Percentiles rank a stretch among this genome's conserved stretches.
Evolutionary conservation across 1,140 invertebrate species (phyloP).

Genomic region (Probaryconus sp.): DNA sequence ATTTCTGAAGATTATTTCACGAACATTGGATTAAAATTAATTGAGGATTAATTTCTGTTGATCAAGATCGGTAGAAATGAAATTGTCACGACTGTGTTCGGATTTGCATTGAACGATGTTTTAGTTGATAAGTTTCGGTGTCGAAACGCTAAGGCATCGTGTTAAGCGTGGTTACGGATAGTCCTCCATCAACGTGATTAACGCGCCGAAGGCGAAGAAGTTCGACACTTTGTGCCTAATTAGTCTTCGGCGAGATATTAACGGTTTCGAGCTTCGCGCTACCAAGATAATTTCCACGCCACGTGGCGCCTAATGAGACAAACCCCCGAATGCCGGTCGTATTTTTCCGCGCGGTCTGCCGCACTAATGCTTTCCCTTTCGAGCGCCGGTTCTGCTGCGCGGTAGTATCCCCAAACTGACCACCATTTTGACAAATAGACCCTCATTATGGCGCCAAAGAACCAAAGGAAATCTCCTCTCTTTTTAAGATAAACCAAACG

Average conservation of each 20-base stretch:
- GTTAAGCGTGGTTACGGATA: slow-evolving; percentile 60
- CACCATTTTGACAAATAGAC: slow-evolving; percentile 49
- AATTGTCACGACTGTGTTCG: no score
- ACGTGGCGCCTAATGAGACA: slow-evolving; percentile 72
- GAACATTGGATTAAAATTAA: no score
- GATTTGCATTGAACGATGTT: slow-evolving; percentile 13
- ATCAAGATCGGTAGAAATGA: no score
- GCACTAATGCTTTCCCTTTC: slow-evolving; percentile 19
- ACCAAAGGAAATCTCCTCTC: slow-evolving; percentile 30
- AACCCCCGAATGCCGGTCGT: slow-evolving; percentile 37
- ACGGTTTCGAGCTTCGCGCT: slow-evolving; percentile 59
- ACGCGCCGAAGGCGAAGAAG: slow-evolving; percentile 57
- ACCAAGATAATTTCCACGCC: slow-evolving; percentile 71
- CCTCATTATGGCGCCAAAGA: slow-evolving; percentile 39
- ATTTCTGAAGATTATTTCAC: no score
- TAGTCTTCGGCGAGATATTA: slow-evolving; percentile 67
- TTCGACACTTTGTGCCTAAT: slow-evolving; percentile 72
- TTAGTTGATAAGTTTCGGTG: slow-evolving; percentile 4
- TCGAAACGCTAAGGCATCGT: slow-evolving; percentile 18
- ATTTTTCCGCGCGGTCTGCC: slow-evolving; percentile 52
- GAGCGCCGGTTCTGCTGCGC: background rate
- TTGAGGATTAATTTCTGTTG: no score
- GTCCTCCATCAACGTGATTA: slow-evolving; percentile 49
- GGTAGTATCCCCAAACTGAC: slow-evolving; percentile 40
- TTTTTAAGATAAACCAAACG: slow-evolving; percentile 36